phyloP scores from a whole-genome alignment of 2,113 vertebrate species.

The Pachycephala philippinensis region DNA sequence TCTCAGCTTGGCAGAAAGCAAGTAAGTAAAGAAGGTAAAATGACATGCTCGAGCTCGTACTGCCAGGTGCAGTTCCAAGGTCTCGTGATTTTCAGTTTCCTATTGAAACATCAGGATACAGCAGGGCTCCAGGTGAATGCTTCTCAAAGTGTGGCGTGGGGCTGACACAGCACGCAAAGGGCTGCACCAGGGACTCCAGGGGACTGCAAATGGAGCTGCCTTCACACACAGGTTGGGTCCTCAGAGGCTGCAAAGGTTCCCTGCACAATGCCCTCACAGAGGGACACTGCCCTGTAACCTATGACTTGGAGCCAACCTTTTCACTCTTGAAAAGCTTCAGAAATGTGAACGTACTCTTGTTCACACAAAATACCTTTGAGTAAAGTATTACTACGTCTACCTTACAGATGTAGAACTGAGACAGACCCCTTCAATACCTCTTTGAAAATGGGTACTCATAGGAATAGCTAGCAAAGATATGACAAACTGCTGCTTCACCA shows the following conservation, averaged over 20 bases:
- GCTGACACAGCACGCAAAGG: rapidly evolving
- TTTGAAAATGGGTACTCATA: background rate
- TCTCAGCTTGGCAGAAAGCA: background rate
- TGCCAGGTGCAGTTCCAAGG: background rate
- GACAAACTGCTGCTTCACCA: background rate
- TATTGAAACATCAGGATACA: background rate
- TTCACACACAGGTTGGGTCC: rapidly evolving
- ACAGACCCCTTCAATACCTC: background rate
- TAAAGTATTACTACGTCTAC: background rate
- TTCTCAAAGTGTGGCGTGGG: background rate
- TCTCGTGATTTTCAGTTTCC: background rate
- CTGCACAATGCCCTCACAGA: rapidly evolving
- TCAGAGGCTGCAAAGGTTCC: background rate
- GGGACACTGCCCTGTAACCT: background rate
- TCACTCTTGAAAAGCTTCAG: background rate
- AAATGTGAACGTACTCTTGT: background rate
- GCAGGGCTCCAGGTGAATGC: background rate
- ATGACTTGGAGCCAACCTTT: background rate
- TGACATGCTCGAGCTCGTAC: rapidly evolving
- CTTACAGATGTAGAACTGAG: background rate
- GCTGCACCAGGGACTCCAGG: too few relatives aligned
- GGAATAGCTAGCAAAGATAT: background rate
- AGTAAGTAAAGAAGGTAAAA: background rate
- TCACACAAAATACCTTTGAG: background rate
- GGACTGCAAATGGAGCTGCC: rapidly evolving